Evolutionary conservation across 1,140 invertebrate species (phyloP).

Genomic region (Cataglyphis hispanica): DNA sequence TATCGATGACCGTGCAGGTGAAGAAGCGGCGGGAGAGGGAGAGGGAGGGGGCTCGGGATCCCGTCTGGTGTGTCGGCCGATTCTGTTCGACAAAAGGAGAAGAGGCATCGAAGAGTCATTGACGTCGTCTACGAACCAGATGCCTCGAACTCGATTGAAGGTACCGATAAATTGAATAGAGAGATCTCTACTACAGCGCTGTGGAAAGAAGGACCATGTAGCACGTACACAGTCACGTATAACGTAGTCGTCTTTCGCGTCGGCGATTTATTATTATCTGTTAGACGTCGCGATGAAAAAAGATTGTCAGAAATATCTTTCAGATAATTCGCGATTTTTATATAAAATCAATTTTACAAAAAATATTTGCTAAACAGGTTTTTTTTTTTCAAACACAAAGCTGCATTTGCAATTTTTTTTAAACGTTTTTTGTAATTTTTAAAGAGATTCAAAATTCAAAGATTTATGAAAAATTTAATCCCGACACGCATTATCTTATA

Average conservation of each 20-base stretch:
- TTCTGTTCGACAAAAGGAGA: slow-evolving; percentile 20
- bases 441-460: neutral
- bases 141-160: slow-evolving; percentile 42
- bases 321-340: slow-evolving; percentile 6
- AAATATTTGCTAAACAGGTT: no score
- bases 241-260: slow-evolving; percentile 50
- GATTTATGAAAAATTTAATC: slow-evolving; percentile 19
- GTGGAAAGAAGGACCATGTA: slow-evolving; percentile 1
- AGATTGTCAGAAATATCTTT: neutral
- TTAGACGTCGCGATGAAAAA: neutral
- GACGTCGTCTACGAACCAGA: slow-evolving; percentile 49
- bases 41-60: neutral
- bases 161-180: slow-evolving; percentile 67
- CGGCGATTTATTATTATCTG: slow-evolving; percentile 59
- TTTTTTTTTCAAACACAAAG: neutral
- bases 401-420: neutral
- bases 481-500: slow-evolving; percentile 36
- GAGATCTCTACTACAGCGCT: slow-evolving; percentile 55
- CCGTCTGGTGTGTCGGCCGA: slow-evolving; percentile 14
- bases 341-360: neutral
- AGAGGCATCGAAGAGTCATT: slow-evolving; percentile 47
- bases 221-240: slow-evolving; percentile 40
- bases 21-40: neutral
- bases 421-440: neutral
- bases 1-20: slow-evolving; percentile 60